Percentiles rank a stretch among this genome's conserved stretches.
These are phyloP conservation scores for Lathronympha strigana DNA, from an alignment of 2,888 invertebrate genomes.

Conservation along the genomic window DNA sequence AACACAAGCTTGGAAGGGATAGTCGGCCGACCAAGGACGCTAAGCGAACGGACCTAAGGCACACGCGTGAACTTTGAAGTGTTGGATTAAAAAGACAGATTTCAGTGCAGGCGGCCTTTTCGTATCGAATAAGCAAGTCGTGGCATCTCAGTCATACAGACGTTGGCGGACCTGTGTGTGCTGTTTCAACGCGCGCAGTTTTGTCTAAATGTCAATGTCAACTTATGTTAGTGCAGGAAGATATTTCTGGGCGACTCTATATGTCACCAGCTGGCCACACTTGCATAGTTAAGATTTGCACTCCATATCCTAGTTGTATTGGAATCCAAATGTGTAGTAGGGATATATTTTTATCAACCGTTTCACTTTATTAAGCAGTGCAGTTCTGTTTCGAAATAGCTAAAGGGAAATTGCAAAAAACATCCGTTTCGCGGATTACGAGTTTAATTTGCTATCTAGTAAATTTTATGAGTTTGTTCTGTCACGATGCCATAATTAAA, in stretches of 20 bases:
- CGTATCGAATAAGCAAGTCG: slow-evolving; percentile 42
- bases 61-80: slow-evolving; percentile 58
- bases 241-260: slow-evolving; percentile 60
- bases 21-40: slow-evolving; percentile 66
- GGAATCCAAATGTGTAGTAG: no score
- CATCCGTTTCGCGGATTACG: neutral
- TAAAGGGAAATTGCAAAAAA: neutral
- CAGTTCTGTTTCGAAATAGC: neutral
- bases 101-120: slow-evolving; percentile 58
- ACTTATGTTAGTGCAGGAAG: slow-evolving; percentile 69
- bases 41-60: slow-evolving; percentile 61
- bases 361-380: neutral
- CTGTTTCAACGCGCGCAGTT: slow-evolving; percentile 48
- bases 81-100: slow-evolving; percentile 58
- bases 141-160: slow-evolving; percentile 51
- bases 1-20: slow-evolving; percentile 66
- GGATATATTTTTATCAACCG: neutral
- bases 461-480: neutral
- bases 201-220: slow-evolving; percentile 77
- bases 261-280: slow-evolving; percentile 51
- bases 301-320: neutral
- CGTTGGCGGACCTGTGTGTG: slow-evolving; percentile 54
- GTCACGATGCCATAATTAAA: no score
- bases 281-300: neutral
- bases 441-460: neutral